These are phyloP conservation scores for Acleris holmiana DNA, from an alignment of 2,888 invertebrate species.

Conservation along the genomic window DNA sequence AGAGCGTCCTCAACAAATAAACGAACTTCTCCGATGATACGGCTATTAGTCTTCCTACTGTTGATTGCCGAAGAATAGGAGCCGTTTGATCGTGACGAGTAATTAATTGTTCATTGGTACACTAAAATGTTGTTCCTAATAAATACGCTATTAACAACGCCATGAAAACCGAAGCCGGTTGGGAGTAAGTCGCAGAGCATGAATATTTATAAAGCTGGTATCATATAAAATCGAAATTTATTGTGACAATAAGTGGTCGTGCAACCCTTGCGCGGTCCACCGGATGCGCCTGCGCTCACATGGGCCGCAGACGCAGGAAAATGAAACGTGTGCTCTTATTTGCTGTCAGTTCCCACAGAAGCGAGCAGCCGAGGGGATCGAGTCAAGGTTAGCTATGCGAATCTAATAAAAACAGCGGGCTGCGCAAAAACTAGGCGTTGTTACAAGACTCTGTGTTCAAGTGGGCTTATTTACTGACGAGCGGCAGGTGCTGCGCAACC, in stretches of 20 bases:
- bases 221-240: background rate
- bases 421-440: conserved; percentile 67
- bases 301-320: conserved; percentile 75
- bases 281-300: conserved; percentile 77
- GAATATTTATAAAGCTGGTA: too few relatives aligned
- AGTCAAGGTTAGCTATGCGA: conserved; percentile 76
- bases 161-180: too few relatives aligned
- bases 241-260: conserved; percentile 34
- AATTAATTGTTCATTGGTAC: conserved; percentile 34
- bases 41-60: conserved; percentile 64
- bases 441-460: conserved; percentile 63
- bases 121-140: conserved; percentile 5
- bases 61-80: conserved; percentile 63
- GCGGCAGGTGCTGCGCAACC: conserved; percentile 68
- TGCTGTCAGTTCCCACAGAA: conserved; percentile 72
- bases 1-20: conserved; percentile 70
- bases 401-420: conserved; percentile 70
- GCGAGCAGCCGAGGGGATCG: conserved; percentile 64
- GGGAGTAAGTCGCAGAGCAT: too few relatives aligned
- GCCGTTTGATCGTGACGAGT: conserved; percentile 53
- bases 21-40: conserved; percentile 66
- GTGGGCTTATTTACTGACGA: conserved; percentile 63
- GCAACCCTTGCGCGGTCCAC: conserved; percentile 58
- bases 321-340: conserved; percentile 67
- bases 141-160: background rate